Conservation (phyloP, 2,113 vertebrate genomes). For the Phyllostomus hastatus region DNA sequence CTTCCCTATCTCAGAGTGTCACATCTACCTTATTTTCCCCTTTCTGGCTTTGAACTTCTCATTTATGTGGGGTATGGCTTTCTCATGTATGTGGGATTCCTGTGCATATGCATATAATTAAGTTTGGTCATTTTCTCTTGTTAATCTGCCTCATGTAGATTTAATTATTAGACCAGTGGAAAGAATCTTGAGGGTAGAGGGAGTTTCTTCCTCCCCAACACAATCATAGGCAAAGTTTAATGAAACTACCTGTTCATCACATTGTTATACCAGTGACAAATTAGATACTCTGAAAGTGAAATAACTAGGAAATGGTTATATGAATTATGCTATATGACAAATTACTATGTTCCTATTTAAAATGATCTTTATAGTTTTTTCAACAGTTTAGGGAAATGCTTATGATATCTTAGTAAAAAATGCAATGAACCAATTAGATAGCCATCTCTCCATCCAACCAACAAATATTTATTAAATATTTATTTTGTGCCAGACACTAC, state of each 20-base stretch:
- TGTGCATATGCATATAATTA: background rate
- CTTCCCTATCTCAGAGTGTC: background rate
- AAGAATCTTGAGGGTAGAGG: background rate
- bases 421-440: background rate
- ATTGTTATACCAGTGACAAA: background rate
- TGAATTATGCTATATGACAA: background rate
- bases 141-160: background rate
- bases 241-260: background rate
- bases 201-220: background rate
- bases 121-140: background rate
- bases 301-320: background rate
- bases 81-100: background rate
- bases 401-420: background rate
- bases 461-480: background rate
- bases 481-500: background rate
- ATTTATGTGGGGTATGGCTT: background rate
- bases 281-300: background rate
- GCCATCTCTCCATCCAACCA: background rate
- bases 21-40: background rate
- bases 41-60: background rate
- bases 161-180: background rate
- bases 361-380: background rate
- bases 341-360: background rate
- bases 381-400: background rate
- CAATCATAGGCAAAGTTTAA: background rate